Evolutionary conservation across 2,888 invertebrate species (phyloP).

Genomic region (Drepana falcataria): DNA sequence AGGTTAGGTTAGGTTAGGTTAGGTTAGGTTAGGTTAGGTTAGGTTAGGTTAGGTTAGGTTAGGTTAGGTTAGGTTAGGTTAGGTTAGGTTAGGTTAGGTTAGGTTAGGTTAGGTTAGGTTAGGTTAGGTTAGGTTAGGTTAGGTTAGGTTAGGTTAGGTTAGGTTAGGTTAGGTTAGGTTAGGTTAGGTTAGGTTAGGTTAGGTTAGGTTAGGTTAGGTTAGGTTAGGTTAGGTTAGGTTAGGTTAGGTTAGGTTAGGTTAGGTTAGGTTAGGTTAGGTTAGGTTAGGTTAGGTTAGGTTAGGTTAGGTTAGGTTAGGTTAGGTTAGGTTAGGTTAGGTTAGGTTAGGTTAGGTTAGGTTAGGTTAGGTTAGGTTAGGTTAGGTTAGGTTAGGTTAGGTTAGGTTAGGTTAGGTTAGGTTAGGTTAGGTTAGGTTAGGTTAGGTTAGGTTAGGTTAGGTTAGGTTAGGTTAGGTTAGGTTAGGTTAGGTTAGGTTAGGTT

Average conservation of each 20-base stretch:
- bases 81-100: slow-evolving; percentile 10
- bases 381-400: slow-evolving; percentile 1
- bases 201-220: slow-evolving; percentile 12
- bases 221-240: slow-evolving; percentile 15
- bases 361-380: slow-evolving; percentile 1
- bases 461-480: not conserved
- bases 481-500: not conserved
- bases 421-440: slow-evolving; percentile 1
- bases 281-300: slow-evolving; percentile 21
- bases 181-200: slow-evolving; percentile 16
- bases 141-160: slow-evolving; percentile 9
- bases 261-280: slow-evolving; percentile 9
- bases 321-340: too few relatives aligned
- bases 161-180: slow-evolving; percentile 8
- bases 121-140: slow-evolving; percentile 7
- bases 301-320: too few relatives aligned
- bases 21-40: slow-evolving; percentile 12
- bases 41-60: slow-evolving; percentile 15
- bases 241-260: slow-evolving; percentile 19
- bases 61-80: slow-evolving; percentile 12
- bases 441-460: not conserved
- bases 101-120: slow-evolving; percentile 9
- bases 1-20: slow-evolving; percentile 20
- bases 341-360: slow-evolving; percentile 1
- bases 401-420: slow-evolving; percentile 1